Percentiles rank a stretch among this genome's conserved stretches.
Conservation (phyloP, 2,888 invertebrate species). For the Euclidia mi region DNA sequence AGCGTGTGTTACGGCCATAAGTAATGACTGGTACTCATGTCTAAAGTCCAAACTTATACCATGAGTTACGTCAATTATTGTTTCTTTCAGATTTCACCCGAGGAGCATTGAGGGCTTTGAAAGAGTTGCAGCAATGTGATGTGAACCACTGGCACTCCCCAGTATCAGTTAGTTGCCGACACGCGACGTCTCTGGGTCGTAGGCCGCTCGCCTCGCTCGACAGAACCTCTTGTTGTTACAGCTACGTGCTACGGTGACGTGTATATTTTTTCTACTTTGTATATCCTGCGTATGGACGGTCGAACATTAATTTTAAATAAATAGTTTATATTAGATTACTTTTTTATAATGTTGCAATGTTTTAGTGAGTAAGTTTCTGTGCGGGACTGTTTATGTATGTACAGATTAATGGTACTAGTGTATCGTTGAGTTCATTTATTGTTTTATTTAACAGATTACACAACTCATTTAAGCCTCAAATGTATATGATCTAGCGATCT, state of each 20-base stretch:
- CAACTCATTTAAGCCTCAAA: conserved; percentile 20
- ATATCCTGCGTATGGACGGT: conserved; percentile 76
- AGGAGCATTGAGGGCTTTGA: conserved; percentile 48
- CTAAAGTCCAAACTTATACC: no score
- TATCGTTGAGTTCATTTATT: conserved; percentile 54
- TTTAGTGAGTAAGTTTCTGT: conserved; percentile 71
- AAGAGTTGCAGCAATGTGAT: conserved; percentile 48
- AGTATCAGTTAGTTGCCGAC: conserved; percentile 41
- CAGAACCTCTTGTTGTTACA: conserved; percentile 66
- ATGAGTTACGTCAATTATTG: not conserved
- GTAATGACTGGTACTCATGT: no score
- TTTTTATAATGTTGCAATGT: conserved; percentile 81
- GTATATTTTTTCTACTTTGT: conserved; percentile 89
- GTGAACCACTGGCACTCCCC: conserved; percentile 42
- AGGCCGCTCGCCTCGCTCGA: conserved; percentile 20
- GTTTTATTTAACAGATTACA: conserved; percentile 55
- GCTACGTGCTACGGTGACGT: conserved; percentile 72
- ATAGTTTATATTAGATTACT: conserved; percentile 71
- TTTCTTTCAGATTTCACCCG: conserved; percentile 52
- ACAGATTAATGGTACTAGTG: conserved; percentile 66
- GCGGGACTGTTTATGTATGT: conserved; percentile 76
- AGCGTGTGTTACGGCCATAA: no score
- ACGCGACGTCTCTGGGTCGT: no score
- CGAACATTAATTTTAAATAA: conserved; percentile 69
- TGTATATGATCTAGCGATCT: conserved; percentile 24